phyloP scores from a whole-genome alignment of 2,888 invertebrate species.

The Drosophila mimica region DNA sequence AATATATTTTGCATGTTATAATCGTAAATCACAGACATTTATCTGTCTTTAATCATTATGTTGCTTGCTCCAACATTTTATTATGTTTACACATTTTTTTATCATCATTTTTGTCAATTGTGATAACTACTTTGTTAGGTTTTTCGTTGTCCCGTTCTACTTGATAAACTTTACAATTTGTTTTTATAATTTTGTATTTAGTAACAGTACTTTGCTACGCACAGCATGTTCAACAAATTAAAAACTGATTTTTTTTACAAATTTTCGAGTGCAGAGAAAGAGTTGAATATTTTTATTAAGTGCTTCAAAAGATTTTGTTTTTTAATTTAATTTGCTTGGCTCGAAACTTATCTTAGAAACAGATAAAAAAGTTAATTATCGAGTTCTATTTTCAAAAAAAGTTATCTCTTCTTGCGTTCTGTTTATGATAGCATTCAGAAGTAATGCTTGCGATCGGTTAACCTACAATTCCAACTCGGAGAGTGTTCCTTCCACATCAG shows the following conservation, averaged over 20 bases:
- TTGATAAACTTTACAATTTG: too few species aligned
- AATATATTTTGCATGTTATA: background rate
- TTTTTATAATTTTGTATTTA: background rate
- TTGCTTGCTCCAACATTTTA: too few species aligned
- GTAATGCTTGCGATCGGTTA: background rate
- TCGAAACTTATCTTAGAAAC: background rate
- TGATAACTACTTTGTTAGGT: background rate
- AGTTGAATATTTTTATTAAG: background rate
- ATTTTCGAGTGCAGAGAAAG: background rate
- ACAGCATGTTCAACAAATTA: too few species aligned
- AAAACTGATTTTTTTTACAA: too few species aligned
- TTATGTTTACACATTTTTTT: background rate
- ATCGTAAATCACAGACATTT: background rate
- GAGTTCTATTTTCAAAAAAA: background rate
- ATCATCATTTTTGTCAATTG: slow-evolving; percentile 1
- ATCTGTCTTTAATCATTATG: background rate
- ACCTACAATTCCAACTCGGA: background rate
- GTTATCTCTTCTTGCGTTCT: background rate
- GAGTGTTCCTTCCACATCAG: background rate
- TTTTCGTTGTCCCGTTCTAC: background rate
- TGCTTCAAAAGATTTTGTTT: background rate
- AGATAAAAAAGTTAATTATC: background rate
- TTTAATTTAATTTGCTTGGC: background rate
- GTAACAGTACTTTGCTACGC: too few species aligned
- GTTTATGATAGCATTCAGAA: background rate